Conservation (phyloP, 2,113 vertebrate species). For the Ptychochromis oligacanthus region DNA sequence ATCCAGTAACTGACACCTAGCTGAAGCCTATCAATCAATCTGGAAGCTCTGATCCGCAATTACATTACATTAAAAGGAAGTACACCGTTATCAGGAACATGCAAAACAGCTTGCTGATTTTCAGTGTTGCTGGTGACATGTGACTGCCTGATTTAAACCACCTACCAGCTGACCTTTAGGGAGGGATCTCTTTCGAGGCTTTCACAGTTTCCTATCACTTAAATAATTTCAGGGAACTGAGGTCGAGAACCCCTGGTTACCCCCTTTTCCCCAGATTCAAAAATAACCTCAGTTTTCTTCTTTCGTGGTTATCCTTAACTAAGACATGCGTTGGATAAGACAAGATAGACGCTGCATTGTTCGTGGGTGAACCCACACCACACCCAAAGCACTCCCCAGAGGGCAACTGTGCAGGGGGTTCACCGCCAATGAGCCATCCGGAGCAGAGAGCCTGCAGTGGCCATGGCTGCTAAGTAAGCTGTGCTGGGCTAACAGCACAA, state of each 20-base stretch:
- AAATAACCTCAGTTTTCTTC: background rate
- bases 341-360: conserved; percentile 22
- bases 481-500: conserved; percentile 24
- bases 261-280: background rate
- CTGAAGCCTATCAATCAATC: background rate
- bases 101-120: background rate
- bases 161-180: background rate
- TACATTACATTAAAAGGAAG: background rate
- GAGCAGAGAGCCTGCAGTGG: conserved; percentile 22
- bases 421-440: conserved; percentile 48
- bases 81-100: background rate
- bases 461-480: conserved; percentile 11
- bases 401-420: conserved; percentile 61
- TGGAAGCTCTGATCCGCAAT: conserved; percentile 5
- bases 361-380: conserved; percentile 69
- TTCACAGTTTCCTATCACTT: background rate
- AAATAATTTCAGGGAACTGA: background rate
- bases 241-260: background rate
- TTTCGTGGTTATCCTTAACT: background rate
- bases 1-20: background rate
- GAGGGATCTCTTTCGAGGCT: background rate
- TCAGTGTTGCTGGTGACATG: background rate
- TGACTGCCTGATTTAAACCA: background rate
- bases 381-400: conserved; percentile 72
- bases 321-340: background rate